Evolutionary conservation across 2,888 invertebrate species (phyloP).

Genomic region (Invenusta paracnida): DNA sequence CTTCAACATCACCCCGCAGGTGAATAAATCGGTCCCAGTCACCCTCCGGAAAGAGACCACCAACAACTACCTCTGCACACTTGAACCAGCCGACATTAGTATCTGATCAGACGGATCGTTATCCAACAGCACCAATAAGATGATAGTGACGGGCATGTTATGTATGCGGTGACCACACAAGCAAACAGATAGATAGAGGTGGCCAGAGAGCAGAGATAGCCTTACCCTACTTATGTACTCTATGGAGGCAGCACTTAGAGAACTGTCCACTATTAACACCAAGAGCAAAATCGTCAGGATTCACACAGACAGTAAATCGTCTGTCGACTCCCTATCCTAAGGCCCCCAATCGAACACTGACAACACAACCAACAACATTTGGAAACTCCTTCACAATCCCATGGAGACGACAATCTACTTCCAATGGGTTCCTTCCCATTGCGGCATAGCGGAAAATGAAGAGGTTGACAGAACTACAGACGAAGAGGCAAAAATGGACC

Average conservation of each 20-base stretch:
- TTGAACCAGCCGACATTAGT: not conserved
- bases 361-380: not conserved
- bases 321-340: not conserved
- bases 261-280: not conserved
- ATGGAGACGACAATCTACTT: not conserved
- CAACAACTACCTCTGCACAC: not conserved
- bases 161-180: not conserved
- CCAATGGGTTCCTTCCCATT: not conserved
- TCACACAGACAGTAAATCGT: slow-evolving; percentile 6
- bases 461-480: not conserved
- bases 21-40: not conserved
- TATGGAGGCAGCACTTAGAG: not conserved
- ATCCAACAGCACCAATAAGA: not conserved
- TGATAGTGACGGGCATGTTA: not conserved
- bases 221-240: not conserved
- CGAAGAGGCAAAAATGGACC: not conserved
- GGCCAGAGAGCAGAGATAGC: not conserved
- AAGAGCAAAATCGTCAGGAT: not conserved
- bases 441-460: not conserved
- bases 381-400: not conserved
- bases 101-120: not conserved
- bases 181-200: not conserved
- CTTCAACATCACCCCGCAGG: not conserved
- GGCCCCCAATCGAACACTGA: not conserved
- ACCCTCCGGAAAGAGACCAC: not conserved